These are phyloP conservation scores for Carduelis carduelis DNA, from an alignment of 2,797 vertebrate genomes.

Conservation along the genomic window DNA sequence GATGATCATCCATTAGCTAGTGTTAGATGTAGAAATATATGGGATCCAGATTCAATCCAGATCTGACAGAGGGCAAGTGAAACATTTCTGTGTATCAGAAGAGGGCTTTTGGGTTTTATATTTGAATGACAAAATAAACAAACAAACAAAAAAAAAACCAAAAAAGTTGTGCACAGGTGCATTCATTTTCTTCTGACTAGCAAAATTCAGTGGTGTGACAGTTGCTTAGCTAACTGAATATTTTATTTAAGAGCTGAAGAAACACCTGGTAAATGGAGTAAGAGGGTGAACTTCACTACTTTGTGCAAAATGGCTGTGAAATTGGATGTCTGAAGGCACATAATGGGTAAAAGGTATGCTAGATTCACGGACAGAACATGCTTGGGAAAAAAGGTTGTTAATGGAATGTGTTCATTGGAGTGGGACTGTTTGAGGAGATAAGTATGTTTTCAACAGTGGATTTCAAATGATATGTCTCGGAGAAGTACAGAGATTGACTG, in stretches of 20 bases:
- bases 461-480: background rate
- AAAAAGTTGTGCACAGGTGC: background rate
- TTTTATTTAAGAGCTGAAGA: slow-evolving; percentile 41
- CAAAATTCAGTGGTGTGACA: background rate
- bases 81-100: background rate
- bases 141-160: background rate
- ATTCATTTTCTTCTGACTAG: background rate
- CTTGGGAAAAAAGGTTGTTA: background rate
- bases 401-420: background rate
- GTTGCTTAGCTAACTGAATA: slow-evolving; percentile 28
- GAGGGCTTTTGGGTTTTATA: background rate
- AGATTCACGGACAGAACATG: background rate
- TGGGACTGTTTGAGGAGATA: background rate
- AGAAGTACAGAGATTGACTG: background rate
- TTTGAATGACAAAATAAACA: background rate
- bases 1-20: background rate
- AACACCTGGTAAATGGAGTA: background rate
- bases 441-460: background rate
- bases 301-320: background rate
- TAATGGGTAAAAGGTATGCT: background rate
- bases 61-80: background rate
- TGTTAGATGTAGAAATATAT: background rate
- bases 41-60: background rate
- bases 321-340: background rate
- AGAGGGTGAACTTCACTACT: background rate